Percentiles rank a stretch among this genome's conserved stretches.
phyloP scores from a whole-genome alignment of 2,113 vertebrate species.

The Beaufortia kweichowensis region DNA sequence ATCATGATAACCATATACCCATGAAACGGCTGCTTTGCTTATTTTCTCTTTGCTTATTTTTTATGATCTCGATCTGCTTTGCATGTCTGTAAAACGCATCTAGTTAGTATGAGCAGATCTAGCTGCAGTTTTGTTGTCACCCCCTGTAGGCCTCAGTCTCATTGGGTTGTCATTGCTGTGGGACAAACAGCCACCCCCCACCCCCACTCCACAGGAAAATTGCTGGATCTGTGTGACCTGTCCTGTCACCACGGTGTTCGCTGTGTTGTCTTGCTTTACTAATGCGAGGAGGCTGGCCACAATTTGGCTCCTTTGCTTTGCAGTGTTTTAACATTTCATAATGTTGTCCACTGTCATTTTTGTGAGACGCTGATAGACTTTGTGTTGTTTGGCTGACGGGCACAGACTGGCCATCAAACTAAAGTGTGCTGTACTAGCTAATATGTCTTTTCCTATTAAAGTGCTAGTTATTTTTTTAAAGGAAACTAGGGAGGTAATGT shows the following conservation, averaged over 20 bases:
- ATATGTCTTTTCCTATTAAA: slow-evolving; percentile 2
- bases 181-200: slow-evolving; percentile 17
- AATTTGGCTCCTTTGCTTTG: slow-evolving; percentile 14
- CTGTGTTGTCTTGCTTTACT: slow-evolving; percentile 25
- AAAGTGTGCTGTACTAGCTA: slow-evolving; percentile 10
- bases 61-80: not conserved
- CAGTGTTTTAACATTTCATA: not conserved
- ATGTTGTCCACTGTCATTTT: slow-evolving; percentile 13
- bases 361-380: slow-evolving; percentile 3
- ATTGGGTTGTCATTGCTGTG: slow-evolving; percentile 44
- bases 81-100: not conserved
- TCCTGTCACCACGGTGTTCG: slow-evolving; percentile 18
- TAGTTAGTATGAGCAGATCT: not conserved
- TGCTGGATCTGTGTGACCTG: slow-evolving; percentile 19
- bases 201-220: slow-evolving; percentile 15
- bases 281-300: slow-evolving; percentile 24
- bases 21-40: not conserved
- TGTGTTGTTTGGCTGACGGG: slow-evolving; percentile 15
- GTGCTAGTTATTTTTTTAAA: slow-evolving; percentile 27
- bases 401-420: slow-evolving; percentile 1
- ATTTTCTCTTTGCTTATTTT: slow-evolving; percentile 3
- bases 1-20: not conserved
- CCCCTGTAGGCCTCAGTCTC: slow-evolving; percentile 28
- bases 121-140: slow-evolving; percentile 19
- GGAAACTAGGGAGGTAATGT: not conserved